These are phyloP conservation scores for Thunnus maccoyii DNA, from an alignment of 2,113 vertebrate genomes.

Conservation along the genomic window DNA sequence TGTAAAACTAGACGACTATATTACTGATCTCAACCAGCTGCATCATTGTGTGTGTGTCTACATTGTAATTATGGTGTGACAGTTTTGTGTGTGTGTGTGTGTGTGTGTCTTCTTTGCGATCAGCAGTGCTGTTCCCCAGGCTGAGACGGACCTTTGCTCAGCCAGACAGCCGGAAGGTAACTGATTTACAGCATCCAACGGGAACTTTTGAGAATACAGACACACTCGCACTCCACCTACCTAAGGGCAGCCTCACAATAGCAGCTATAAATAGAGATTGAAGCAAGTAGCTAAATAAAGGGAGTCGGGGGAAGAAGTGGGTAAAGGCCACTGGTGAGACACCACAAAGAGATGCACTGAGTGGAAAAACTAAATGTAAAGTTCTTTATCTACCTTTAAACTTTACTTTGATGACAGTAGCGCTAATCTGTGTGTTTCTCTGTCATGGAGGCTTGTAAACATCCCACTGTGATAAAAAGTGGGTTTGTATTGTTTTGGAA, in stretches of 20 bases:
- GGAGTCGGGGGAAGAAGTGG: not conserved
- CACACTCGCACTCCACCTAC: conserved; percentile 47
- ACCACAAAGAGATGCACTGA: not conserved
- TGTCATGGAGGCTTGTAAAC: conserved; percentile 20
- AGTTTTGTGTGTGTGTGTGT: not conserved
- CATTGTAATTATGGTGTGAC: conserved; percentile 18
- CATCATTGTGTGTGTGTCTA: conserved; percentile 8
- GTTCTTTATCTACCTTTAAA: not conserved
- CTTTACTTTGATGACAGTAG: not conserved
- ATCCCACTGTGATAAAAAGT: conserved; percentile 49
- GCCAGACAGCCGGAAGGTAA: conserved; percentile 57
- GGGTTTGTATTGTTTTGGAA: conserved; percentile 65
- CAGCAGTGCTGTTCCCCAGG: not conserved
- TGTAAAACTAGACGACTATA: not conserved
- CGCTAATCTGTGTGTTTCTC: not conserved
- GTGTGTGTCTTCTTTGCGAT: conserved; percentile 9
- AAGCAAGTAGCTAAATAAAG: conserved; percentile 40
- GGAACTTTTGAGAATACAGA: conserved; percentile 29
- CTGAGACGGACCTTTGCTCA: conserved; percentile 75
- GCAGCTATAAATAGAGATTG: conserved; percentile 57
- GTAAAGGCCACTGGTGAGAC: conserved; percentile 13
- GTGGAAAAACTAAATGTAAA: not conserved
- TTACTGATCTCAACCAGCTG: conserved; percentile 4
- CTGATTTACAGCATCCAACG: conserved; percentile 73
- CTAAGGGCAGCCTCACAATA: conserved; percentile 44